Evolutionary conservation across 1,140 invertebrate genomes (phyloP), one percentile per base, ranked within the genome.

Genomic region (Potamilus streckersoni): DNA sequence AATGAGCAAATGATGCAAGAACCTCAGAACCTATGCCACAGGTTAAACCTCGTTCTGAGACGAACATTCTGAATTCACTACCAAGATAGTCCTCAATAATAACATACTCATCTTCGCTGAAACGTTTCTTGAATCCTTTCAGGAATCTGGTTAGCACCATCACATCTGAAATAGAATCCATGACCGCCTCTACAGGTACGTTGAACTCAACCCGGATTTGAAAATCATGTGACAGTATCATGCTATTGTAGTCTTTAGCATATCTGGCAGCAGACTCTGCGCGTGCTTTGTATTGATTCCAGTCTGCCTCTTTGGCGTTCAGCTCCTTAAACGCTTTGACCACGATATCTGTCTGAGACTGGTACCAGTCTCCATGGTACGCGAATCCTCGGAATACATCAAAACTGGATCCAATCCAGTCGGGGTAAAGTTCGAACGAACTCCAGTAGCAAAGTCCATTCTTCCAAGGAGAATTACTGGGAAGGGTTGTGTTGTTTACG

Each of bases 351-450:
- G 75, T 73, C 3, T 59, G 64, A 8, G 75, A 72, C 64, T 17
- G 69, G 61, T 68, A 72, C 27, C 73, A 70, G 14, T 58, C 31
- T 1, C 49, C 23, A 27, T 77, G 75, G 27, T 71, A 67, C 12
- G 75, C 75, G 14, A 72, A 61, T 6, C 75, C 75, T 69, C 73
- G 49, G 20, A 61, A 77, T 11, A 57, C 69, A 55, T 71, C 66
- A 14, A 49, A 62, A 12, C 16, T 12, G 38, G 59, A 61, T n/a
- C 75, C 70, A 0, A 55, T 71, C 75, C 75, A 72, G 61, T 77
- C 75, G 15, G 75, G 75, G 63, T 77, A 77, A 6, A 77, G 69
- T 58, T 77, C 75, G 55, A 77, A 77, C 20, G 75, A 77, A 55
- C 56, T 31, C 75, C 75, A 77, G 58, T 77, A 77, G 31, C 72